Base-by-base conservation (phyloP, 1,140 invertebrate genomes). In the Akabosia matsudoensis region DNA sequence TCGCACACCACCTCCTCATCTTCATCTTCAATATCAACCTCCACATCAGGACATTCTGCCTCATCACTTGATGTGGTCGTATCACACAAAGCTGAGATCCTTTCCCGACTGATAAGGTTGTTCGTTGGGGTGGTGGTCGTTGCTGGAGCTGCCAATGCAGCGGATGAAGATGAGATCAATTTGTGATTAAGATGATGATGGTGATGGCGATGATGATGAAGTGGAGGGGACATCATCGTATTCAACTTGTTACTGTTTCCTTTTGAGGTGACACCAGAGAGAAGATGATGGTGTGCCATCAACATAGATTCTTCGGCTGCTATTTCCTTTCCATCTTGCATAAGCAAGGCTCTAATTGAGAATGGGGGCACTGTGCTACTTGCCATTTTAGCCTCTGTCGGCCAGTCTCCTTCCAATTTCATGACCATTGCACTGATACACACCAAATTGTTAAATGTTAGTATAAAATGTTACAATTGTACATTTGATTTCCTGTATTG, bases 361-460 rank as follows among this genome's bases (percentile, higher is more conserved):
- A 81, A 81, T 28, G 80, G 80, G 14, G 80, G 78, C 70, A 72
- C 37, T n/a, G 3, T 54, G 54, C 73, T 74, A 75, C 76, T 81
- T 56, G 77, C 79, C 78, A 79, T 81, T 70, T 79, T 81, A 79
- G 80, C 80, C 80, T 79, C 76, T 45, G 33, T 77, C 24, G 80
- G 80, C 80, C 80, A 81, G 71, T 81, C 80, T 70, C 78, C 70
- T 76, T 81, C 80, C 22, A 81, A 76, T 79, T 81, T 81, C 80
- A 81, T 81, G 45, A 81, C 80, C 80, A 81, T 80, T 76, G 74
- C 76, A 72, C 61, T 67, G 61, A 67, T 22, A 67, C n/a, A n/a
- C n/a, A 67, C 24, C 14, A 13, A 51, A n/a, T n/a, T n/a, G n/a
- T n/a, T 22, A 70, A n/a, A 51, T 37, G 64, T 30, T 33, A 71